phyloP scores from a whole-genome alignment of 1,140 invertebrate species.

The Drosophila guanche region DNA sequence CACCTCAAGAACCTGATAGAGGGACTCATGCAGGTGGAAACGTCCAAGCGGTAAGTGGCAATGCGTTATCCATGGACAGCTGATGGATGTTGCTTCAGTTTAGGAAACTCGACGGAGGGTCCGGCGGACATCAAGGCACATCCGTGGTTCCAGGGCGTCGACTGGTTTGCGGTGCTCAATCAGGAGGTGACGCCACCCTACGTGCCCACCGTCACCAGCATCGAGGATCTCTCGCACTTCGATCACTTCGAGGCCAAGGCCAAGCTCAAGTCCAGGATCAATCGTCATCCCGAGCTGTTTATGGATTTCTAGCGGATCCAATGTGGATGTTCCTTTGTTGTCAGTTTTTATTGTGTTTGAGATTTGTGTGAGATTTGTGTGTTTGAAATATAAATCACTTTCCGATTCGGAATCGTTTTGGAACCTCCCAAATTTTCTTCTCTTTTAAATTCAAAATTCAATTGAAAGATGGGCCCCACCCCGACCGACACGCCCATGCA shows the following conservation, averaged over 20 bases:
- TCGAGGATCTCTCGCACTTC: slow-evolving; percentile 68
- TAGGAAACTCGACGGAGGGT: slow-evolving; percentile 93
- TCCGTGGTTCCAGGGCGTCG: slow-evolving; percentile 89
- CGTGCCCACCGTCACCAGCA: slow-evolving; percentile 85
- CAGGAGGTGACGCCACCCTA: slow-evolving; percentile 90
- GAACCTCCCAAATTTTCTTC: too few species aligned
- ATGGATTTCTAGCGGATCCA: slow-evolving; percentile 54
- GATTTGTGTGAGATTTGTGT: background rate
- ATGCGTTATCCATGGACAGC: background rate
- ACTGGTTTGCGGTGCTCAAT: slow-evolving; percentile 94
- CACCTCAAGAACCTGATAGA: slow-evolving; percentile 93
- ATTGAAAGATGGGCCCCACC: slow-evolving; percentile 17
- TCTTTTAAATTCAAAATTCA: background rate
- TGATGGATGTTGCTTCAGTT: slow-evolving; percentile 73
- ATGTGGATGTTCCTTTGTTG: background rate
- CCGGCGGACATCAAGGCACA: slow-evolving; percentile 87
- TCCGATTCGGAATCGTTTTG: background rate
- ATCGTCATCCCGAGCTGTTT: slow-evolving; percentile 68
- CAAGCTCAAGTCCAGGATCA: slow-evolving; percentile 50
- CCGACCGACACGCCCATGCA: slow-evolving; percentile 31
- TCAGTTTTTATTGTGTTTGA: slow-evolving; percentile 14
- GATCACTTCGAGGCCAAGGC: slow-evolving; percentile 38
- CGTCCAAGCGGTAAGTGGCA: slow-evolving; percentile 88
- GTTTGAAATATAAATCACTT: background rate
- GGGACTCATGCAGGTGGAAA: slow-evolving; percentile 92